phyloP scores from a whole-genome alignment of 2,888 invertebrate species.

The Hyalella azteca region DNA sequence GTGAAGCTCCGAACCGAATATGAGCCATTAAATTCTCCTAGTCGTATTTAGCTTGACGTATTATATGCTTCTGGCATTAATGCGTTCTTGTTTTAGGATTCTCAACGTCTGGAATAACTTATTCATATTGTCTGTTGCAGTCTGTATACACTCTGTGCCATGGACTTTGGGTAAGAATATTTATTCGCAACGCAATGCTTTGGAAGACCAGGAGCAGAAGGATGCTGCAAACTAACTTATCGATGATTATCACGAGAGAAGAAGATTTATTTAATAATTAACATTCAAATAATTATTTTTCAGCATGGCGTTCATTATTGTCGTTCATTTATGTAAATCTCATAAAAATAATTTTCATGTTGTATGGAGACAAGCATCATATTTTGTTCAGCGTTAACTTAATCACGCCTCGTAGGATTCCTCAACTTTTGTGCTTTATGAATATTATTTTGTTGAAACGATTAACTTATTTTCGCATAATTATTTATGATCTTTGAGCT shows the following conservation, averaged over 20 bases:
- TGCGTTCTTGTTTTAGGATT: slow-evolving; percentile 14
- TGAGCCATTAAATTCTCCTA: too few species aligned
- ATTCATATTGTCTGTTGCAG: slow-evolving; percentile 16
- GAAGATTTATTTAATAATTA: background rate
- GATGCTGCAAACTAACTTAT: too few species aligned
- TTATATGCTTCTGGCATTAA: background rate
- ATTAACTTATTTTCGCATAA: background rate
- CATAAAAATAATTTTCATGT: background rate
- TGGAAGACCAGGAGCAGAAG: too few species aligned
- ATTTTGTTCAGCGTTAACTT: slow-evolving; percentile 5
- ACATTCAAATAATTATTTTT: background rate
- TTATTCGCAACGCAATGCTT: too few species aligned
- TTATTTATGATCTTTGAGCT: background rate
- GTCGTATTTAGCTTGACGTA: too few species aligned
- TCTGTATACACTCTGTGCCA: slow-evolving; percentile 26
- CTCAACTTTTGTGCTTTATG: slow-evolving; percentile 3
- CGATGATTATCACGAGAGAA: background rate
- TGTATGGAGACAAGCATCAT: background rate
- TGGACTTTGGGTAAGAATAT: slow-evolving; percentile 26
- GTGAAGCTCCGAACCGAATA: too few species aligned
- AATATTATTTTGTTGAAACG: background rate
- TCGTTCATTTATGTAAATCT: background rate
- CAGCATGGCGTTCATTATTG: background rate
- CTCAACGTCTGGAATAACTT: too few species aligned
- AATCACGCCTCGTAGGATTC: slow-evolving; percentile 31